Evolutionary conservation across 2,797 vertebrate genomes (phyloP).

Genomic region (Sebastes glaucus): DNA sequence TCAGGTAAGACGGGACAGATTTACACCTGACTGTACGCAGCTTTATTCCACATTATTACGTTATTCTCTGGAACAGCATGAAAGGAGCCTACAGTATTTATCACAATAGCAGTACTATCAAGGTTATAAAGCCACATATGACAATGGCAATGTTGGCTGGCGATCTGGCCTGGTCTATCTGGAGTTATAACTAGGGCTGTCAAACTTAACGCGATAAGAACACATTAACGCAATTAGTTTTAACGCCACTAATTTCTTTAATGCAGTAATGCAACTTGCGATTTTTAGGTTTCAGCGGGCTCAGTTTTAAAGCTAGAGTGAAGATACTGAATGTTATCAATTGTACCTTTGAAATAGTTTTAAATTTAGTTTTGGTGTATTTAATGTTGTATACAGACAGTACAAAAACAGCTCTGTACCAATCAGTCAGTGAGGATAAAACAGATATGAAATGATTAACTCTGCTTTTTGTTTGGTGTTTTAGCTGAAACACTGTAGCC

Average conservation of each 20-base stretch:
- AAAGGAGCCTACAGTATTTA: not conserved
- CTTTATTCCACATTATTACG: not conserved
- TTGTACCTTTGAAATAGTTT: not conserved
- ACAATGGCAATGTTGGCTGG: not conserved
- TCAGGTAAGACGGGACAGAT: slow-evolving; percentile 82
- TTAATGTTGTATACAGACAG: not conserved
- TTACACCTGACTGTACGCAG: not conserved
- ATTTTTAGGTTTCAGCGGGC: no score
- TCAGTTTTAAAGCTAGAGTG: no score
- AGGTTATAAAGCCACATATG: not conserved
- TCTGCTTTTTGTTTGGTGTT: not conserved
- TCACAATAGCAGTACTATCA: not conserved
- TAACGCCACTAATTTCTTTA: no score
- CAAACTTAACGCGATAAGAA: rapidly evolving
- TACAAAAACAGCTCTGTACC: not conserved
- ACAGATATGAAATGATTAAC: not conserved
- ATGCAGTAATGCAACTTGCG: no score
- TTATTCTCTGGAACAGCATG: not conserved
- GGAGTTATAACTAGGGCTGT: not conserved
- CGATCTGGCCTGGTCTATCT: no score
- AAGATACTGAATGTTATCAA: no score
- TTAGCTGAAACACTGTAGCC: slow-evolving; percentile 97
- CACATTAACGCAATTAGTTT: no score
- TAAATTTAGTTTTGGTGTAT: not conserved
- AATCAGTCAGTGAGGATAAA: not conserved